These are phyloP conservation scores for Axinella damicornis DNA, from an alignment of 37 sponge, comb jelly and placozoan genomes.

Conservation along the genomic window DNA sequence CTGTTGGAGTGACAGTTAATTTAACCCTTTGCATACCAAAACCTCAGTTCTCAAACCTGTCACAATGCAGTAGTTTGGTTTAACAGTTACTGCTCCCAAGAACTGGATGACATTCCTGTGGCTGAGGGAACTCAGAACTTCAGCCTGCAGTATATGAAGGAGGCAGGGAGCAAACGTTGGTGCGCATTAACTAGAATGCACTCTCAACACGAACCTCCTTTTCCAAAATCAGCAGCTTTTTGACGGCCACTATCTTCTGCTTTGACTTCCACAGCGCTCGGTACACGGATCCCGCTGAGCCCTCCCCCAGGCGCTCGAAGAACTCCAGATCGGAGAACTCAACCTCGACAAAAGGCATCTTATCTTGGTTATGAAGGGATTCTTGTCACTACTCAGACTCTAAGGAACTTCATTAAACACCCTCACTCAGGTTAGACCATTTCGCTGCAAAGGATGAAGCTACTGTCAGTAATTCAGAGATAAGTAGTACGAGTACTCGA, in stretches of 20 bases:
- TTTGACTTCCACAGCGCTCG: conserved; percentile 77
- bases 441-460: no score
- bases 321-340: conserved; percentile 82
- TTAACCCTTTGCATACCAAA: no score
- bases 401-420: no score
- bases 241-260: conserved; percentile 88
- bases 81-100: conserved; percentile 80
- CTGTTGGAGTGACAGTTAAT: no score
- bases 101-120: conserved; percentile 93
- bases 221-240: conserved; percentile 78
- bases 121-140: conserved; percentile 84
- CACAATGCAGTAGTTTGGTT: conserved; percentile 83
- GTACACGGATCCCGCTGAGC: conserved; percentile 87
- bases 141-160: conserved; percentile 72
- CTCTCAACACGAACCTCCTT: conserved; percentile 48
- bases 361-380: not conserved
- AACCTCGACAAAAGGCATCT: conserved; percentile 79
- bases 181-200: not conserved
- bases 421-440: no score
- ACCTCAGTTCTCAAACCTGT: conserved; percentile 51
- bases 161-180: no score
- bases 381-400: no score
- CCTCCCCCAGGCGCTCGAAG: conserved; percentile 76
- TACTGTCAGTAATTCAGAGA: no score
- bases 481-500: no score